These are phyloP conservation scores for Hybognathus amarus DNA, from an alignment of 2,797 vertebrate genomes.

Conservation along the genomic window DNA sequence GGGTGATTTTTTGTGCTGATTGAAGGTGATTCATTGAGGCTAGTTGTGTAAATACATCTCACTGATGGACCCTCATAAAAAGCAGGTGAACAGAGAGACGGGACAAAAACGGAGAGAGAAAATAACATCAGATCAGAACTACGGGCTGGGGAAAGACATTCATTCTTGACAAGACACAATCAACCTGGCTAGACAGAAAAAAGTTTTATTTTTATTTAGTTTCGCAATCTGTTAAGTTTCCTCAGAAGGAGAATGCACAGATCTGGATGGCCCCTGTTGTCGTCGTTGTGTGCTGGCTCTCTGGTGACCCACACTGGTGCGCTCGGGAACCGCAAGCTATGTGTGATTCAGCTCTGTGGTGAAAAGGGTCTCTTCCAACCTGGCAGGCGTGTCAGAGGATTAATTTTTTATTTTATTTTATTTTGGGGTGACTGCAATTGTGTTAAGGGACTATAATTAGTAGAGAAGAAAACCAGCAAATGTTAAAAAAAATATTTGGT, in stretches of 20 bases:
- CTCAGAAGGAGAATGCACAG: slow-evolving; percentile 32
- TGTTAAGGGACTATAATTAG: neutral
- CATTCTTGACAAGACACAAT: neutral
- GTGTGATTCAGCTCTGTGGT: slow-evolving; percentile 54
- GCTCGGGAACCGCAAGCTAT: slow-evolving; percentile 42
- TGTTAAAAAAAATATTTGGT: too few species aligned
- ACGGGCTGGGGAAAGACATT: neutral
- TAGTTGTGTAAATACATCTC: slow-evolving; percentile 29
- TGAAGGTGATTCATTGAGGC: slow-evolving; percentile 43
- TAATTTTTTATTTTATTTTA: too few species aligned
- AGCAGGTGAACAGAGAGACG: slow-evolving; percentile 1
- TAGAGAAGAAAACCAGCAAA: neutral
- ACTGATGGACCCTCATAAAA: slow-evolving; percentile 35
- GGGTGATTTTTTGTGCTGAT: slow-evolving; percentile 54
- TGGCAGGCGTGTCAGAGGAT: slow-evolving; percentile 6
- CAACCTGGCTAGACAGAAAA: neutral
- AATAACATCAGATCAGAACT: neutral
- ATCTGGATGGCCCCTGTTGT: slow-evolving; percentile 15
- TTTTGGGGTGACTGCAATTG: neutral
- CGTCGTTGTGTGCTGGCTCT: slow-evolving; percentile 30
- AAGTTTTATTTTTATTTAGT: neutral
- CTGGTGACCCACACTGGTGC: slow-evolving; percentile 42
- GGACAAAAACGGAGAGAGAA: neutral
- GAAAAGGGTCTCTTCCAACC: slow-evolving; percentile 56
- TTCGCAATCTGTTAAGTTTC: neutral